These are phyloP conservation scores for Channallabes apus DNA, from an alignment of 2,797 vertebrate species.

Conservation along the genomic window DNA sequence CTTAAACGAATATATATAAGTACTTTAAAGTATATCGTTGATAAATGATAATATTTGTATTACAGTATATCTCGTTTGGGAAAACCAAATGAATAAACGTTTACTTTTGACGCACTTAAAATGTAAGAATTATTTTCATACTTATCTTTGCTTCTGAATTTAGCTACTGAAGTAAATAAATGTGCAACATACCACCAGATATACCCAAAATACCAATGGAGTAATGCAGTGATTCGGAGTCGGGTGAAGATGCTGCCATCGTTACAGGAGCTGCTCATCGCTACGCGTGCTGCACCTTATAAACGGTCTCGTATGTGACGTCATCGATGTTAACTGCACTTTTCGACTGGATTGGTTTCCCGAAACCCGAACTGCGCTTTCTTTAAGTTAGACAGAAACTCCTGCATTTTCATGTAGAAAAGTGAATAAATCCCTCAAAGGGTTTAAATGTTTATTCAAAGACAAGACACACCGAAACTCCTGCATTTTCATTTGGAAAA, in stretches of 20 bases:
- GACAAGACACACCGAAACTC: not conserved
- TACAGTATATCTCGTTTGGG: not conserved
- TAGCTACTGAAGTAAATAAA: not conserved
- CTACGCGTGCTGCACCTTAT: not conserved
- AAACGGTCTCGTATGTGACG: not conserved
- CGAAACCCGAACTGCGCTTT: not conserved
- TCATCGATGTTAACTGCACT: not conserved
- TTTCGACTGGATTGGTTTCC: not conserved
- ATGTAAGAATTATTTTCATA: not conserved
- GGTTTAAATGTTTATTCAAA: not conserved
- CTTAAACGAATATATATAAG: not conserved
- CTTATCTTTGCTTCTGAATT: not conserved
- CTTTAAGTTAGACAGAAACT: not conserved
- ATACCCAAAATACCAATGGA: constrained; percentile 76
- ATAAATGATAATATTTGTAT: not conserved
- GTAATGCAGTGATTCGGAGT: constrained; percentile 66
- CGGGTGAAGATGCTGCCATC: constrained; percentile 57
- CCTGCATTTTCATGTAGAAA: not conserved
- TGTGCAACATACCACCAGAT: constrained; percentile 73
- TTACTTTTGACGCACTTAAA: not conserved
- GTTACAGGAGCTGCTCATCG: not conserved
- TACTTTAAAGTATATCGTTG: not conserved
- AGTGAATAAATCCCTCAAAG: not conserved
- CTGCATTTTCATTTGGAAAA: not conserved
- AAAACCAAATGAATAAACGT: not conserved